phyloP scores from a whole-genome alignment of 2,888 invertebrate genomes.

The Aleiodes leptofemur region DNA sequence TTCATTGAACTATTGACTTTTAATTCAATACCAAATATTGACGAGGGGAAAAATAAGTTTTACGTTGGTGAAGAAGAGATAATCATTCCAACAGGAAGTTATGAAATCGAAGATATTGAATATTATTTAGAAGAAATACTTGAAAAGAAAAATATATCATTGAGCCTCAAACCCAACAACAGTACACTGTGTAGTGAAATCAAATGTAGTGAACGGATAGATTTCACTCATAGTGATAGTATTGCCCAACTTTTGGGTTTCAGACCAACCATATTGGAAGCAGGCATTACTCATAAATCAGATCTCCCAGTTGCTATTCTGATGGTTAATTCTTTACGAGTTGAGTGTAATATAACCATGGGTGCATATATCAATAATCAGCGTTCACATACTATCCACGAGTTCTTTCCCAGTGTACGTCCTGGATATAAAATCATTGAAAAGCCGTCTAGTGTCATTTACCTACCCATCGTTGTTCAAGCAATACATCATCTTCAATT shows the following conservation, averaged over 20 bases:
- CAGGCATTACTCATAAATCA: conserved; percentile 57
- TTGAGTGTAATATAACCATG: conserved; percentile 63
- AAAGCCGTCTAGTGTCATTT: no score
- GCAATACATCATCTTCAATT: conserved; percentile 54
- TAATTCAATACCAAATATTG: conserved; percentile 64
- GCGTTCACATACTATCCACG: conserved; percentile 57
- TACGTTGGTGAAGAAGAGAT: conserved; percentile 48
- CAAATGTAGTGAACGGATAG: conserved; percentile 32
- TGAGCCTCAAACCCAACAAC: conserved; percentile 57
- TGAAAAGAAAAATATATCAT: background rate
- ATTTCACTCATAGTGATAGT: conserved; percentile 50
- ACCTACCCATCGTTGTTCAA: conserved; percentile 52
- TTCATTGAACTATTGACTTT: conserved; percentile 61
- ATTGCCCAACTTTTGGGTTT: conserved; percentile 51
- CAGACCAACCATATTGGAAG: conserved; percentile 18
- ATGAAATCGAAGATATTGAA: conserved; percentile 63
- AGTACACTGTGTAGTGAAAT: conserved; percentile 62
- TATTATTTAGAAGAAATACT: conserved; percentile 46
- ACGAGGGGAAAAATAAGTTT: conserved; percentile 60
- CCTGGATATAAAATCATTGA: no score
- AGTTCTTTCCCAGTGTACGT: no score
- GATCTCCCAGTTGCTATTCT: conserved; percentile 65
- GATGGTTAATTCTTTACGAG: conserved; percentile 60
- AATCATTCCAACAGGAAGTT: conserved; percentile 61
- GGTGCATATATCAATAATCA: conserved; percentile 63